phyloP scores from a whole-genome alignment of 2,797 vertebrate genomes.

The Enteromius treurensis region DNA sequence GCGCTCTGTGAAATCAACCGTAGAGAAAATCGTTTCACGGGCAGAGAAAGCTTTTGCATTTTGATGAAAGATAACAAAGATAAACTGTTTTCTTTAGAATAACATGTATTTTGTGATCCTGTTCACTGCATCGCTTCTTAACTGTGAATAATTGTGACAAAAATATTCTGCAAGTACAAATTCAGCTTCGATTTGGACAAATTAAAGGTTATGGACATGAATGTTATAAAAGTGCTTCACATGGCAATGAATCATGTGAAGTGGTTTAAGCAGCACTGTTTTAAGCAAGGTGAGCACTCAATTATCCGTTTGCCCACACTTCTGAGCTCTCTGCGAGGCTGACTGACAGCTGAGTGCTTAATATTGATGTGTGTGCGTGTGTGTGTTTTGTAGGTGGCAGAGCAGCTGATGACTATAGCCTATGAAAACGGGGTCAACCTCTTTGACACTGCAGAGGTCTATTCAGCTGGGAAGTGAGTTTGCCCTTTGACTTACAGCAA shows the following conservation, averaged over 20 bases:
- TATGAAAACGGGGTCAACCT: constrained; percentile 93
- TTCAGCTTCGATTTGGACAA: background rate
- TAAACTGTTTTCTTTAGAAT: background rate
- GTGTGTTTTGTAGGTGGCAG: constrained; percentile 81
- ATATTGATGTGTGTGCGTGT: background rate
- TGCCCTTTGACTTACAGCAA: constrained; percentile 31
- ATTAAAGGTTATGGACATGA: background rate
- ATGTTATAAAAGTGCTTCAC: constrained; percentile 27
- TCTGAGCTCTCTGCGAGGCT: background rate
- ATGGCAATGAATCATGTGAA: constrained; percentile 14
- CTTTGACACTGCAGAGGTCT: constrained; percentile 93
- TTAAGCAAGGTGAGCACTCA: background rate
- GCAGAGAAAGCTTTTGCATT: constrained; percentile 1
- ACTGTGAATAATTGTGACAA: background rate
- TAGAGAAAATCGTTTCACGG: background rate
- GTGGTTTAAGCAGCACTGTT: constrained; percentile 2
- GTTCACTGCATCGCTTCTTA: background rate
- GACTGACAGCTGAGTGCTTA: background rate
- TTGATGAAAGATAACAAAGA: constrained; percentile 21
- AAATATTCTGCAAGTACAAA: background rate
- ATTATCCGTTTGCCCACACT: background rate
- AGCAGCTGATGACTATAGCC: constrained; percentile 93
- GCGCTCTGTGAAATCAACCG: background rate
- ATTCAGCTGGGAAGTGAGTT: constrained; percentile 82
- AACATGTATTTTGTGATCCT: constrained; percentile 8